Evolutionary conservation across 2,888 invertebrate genomes (phyloP), one percentile per base, ranked within the genome.

Genomic region (Cataglyphis rosenhaueri): DNA sequence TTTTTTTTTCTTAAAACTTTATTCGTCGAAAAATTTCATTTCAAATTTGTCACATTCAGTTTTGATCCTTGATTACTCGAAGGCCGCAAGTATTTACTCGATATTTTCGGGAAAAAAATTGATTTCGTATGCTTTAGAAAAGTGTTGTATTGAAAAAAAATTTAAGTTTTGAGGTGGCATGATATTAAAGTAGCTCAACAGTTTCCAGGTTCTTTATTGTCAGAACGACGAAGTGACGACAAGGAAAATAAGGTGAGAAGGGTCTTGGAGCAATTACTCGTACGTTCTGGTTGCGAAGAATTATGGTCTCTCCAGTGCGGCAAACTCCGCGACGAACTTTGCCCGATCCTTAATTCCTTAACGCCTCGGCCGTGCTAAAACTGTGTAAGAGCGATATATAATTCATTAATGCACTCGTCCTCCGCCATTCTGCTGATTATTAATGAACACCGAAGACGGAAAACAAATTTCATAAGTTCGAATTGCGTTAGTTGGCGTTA

Each of bases 291-390:
- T 48, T 61, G 78, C 44, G 78, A 79, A 79, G 78, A 79, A 71
- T 79, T 79, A 79, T 79, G 78, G 78, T 79, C 59, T 35, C 38
- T 71, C 71, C 18, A 35, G 71, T 71, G 78, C 78, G 71, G 78
- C 78, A 71, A 78, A 79, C 78, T 79, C 41, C 41, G 44, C 71
- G 78, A 79, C 78, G 78, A 79, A 79, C 78, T 79, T 79, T 79
- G 44, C 71, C 59, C 71, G 71, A 79, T 79, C 78, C 59, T 79
- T 79, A 70, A 79, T 79, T 79, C 59, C 71, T 79, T 79, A 79
- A 79, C 78, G 59, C 78, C 59, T 71, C 3, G 8, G 35, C 35
- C 71, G 35, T 35, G 71, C 35, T 79, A 79, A 79, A 79, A 79
- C 78, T 79, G 71, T 44, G 44, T 48, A n/a, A 79, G 71, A 35